Conservation (phyloP, 35 echinoderm and acorn worm species). For the Heliocidaris tuberculata region DNA sequence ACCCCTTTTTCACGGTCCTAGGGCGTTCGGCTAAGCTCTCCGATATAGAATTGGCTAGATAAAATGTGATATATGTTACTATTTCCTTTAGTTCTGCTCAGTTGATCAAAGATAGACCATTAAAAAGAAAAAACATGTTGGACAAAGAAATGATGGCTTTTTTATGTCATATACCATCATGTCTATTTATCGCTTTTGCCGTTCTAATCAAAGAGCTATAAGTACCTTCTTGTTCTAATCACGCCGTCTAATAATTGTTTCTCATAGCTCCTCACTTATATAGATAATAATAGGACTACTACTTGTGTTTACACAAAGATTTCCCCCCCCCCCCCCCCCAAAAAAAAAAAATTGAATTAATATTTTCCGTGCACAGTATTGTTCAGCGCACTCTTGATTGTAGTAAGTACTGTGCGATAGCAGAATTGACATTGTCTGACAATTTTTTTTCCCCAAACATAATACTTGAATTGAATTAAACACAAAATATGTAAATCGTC, state of each 20-base stretch:
- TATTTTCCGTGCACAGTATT: no score
- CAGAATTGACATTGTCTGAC: no score
- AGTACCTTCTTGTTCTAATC: background rate
- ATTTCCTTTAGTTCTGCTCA: background rate
- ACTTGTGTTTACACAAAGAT: no score
- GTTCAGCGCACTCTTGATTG: no score
- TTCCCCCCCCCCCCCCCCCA: no score
- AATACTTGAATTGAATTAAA: no score
- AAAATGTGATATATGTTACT: background rate
- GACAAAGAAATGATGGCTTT: background rate
- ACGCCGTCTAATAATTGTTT: background rate
- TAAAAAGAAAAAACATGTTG: background rate
- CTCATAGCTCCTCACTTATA: background rate
- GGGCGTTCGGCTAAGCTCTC: background rate
- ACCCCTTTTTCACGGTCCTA: background rate
- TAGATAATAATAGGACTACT: no score
- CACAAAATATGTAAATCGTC: no score
- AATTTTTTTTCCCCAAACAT: no score
- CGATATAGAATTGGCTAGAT: background rate
- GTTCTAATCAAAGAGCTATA: background rate
- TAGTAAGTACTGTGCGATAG: no score
- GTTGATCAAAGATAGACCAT: background rate
- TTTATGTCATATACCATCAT: background rate
- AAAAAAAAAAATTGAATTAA: no score
- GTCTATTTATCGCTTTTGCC: background rate